Conservation (phyloP, 2,888 invertebrate genomes). For the Mythimna loreyi region DNA sequence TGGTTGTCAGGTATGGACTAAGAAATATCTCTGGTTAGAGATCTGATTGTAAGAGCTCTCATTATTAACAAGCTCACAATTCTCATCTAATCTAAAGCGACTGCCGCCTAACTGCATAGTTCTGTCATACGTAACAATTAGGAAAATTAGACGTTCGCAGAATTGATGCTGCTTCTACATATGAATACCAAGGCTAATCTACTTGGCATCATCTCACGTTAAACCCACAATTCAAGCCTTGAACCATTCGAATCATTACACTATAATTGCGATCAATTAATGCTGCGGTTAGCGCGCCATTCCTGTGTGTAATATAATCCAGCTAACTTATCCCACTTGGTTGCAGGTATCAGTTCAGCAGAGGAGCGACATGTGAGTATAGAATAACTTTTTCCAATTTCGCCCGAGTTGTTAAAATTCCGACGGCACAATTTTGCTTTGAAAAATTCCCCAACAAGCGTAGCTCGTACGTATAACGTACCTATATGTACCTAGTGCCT, state of each 20-base stretch:
- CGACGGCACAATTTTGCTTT: slow-evolving; percentile 82
- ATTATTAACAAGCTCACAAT: slow-evolving; percentile 15
- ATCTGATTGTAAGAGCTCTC: slow-evolving; percentile 20
- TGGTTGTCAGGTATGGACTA: slow-evolving; percentile 14
- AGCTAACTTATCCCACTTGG: slow-evolving; percentile 64
- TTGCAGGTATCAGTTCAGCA: slow-evolving; percentile 89
- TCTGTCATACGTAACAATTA: slow-evolving; percentile 21
- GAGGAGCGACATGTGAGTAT: slow-evolving; percentile 90
- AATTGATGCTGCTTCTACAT: slow-evolving; percentile 16
- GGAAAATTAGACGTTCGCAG: slow-evolving; percentile 28
- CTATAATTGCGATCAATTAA: slow-evolving; percentile 37
- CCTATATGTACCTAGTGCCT: slow-evolving; percentile 77
- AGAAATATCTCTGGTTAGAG: slow-evolving; percentile 3
- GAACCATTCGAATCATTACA: slow-evolving; percentile 34
- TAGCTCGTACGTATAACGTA: slow-evolving; percentile 47
- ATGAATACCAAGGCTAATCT: slow-evolving; percentile 18
- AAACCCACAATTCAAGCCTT: slow-evolving; percentile 29
- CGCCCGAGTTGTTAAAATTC: slow-evolving; percentile 81
- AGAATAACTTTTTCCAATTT: slow-evolving; percentile 82
- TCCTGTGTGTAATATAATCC: slow-evolving; percentile 44
- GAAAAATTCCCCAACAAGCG: slow-evolving; percentile 82
- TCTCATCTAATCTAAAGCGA: slow-evolving; percentile 1
- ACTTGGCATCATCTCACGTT: slow-evolving; percentile 17
- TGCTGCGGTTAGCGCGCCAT: slow-evolving; percentile 23
- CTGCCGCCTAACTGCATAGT: slow-evolving; percentile 7